phyloP scores from a whole-genome alignment of 2,113 vertebrate genomes.

The Neogale vison region DNA sequence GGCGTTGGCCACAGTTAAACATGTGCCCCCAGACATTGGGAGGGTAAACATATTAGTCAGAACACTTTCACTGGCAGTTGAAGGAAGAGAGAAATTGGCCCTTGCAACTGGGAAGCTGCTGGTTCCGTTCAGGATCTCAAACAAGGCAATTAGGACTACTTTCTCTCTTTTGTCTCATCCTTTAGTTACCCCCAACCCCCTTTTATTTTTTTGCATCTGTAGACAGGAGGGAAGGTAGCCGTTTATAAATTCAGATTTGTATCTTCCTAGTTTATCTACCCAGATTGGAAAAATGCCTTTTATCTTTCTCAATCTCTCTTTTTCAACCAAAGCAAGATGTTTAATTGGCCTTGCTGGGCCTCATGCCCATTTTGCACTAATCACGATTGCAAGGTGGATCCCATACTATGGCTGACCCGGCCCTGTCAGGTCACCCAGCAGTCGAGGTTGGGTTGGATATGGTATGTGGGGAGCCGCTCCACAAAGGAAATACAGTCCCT shows the following conservation, averaged over 20 bases:
- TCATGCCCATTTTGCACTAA: not conserved
- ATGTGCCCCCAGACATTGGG: not conserved
- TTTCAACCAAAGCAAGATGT: not conserved
- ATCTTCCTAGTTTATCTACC: not conserved
- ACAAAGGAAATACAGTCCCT: not conserved
- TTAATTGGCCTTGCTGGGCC: not conserved
- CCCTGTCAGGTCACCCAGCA: not conserved
- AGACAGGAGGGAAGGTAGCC: not conserved
- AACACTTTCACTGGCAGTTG: not conserved
- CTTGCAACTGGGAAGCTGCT: not conserved
- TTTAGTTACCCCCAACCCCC: not conserved
- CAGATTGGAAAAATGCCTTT: not conserved
- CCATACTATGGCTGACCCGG: not conserved
- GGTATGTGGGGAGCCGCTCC: not conserved
- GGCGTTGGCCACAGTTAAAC: not conserved
- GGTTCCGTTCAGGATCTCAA: not conserved
- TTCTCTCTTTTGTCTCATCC: not conserved
- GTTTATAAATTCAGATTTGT: not conserved
- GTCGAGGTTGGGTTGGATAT: not conserved
- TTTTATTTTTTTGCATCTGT: not conserved
- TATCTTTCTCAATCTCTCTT: not conserved
- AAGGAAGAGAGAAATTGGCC: not conserved
- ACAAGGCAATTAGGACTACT: not conserved
- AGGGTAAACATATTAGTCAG: not conserved
- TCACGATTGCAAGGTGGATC: not conserved